Base-by-base conservation (phyloP, 2,113 vertebrate species). In the Piaya cayana region DNA sequence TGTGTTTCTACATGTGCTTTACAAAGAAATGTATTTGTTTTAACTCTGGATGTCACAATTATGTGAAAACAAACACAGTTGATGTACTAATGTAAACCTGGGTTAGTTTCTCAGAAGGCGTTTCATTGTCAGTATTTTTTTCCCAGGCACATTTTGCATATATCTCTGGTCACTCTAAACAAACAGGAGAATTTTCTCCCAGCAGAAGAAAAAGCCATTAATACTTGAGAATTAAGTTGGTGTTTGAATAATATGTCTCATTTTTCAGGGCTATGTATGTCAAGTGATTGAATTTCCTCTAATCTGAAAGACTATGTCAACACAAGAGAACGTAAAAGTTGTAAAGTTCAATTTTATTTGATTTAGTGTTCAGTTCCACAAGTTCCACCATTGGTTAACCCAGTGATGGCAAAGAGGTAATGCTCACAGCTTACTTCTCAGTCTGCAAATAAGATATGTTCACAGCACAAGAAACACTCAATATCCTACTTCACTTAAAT, bases 31-130 rank as follows among this genome's bases (percentile, higher is more conserved):
- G 42, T 21, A 6, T 84, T 92, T 93, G 39, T 78, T 92, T 92
- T 81, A 64, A 42, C 26, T 72, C 16, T n/a, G 60, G 29, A 10
- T 72, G 62, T 55, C 42, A 79, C 65, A 89, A 72, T 79, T 82
- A 82, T 15, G 9, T 85, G 77, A 56, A 76, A 72, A 56, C 27
- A 59, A 82, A 72, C 59, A 19, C 23, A 30, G 12, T 25, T 74
- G 47, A 50, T 86, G 10, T 67, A 47, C 59, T 82, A 53, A 17
- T 25, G 59, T 32, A 77, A 90, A 67, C 26, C n/a, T 74, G 3
- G 14, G 60, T 89, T 85, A 17, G 23, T 79, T 88, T 93, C 91
- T 80, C 71, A 95, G 47, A 77, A 95, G 88, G 32, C n/a, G 77
- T 21, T 74, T 85, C 3, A 11, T 69, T 69, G 19, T 60, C 49